A percentile compares a stretch with the other conserved stretches of the same genome.
Evolutionary conservation across 2,888 invertebrate species (phyloP).

Genomic region (Piscicola geometra): DNA sequence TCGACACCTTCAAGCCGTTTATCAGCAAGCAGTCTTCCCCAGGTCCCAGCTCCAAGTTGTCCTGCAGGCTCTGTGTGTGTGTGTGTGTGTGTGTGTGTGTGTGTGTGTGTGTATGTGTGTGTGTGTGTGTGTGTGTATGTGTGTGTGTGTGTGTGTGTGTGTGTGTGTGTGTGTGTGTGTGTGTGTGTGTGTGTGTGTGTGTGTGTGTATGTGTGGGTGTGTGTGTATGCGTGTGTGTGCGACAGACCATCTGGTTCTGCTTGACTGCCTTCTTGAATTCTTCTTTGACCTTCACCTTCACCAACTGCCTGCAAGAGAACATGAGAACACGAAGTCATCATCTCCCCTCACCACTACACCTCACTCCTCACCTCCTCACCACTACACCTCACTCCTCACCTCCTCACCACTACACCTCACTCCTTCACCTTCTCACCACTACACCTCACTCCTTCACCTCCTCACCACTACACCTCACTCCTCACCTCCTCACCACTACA

Average conservation of each 20-base stretch:
- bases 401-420: no score
- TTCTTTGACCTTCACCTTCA: constrained; percentile 66
- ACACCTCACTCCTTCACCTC: no score
- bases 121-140: constrained; percentile 7
- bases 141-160: background rate
- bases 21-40: constrained; percentile 81
- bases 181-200: no score
- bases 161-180: no score
- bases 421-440: no score
- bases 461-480: no score
- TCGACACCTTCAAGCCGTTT: constrained; percentile 87
- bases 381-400: no score
- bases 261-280: constrained; percentile 68
- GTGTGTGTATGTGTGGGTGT: no score
- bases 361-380: background rate
- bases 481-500: no score
- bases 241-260: constrained; percentile 34
- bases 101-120: constrained; percentile 16
- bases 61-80: background rate
- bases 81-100: background rate
- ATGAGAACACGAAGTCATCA: background rate
- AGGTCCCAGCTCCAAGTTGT: constrained; percentile 59
- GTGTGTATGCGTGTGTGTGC: background rate
- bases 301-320: constrained; percentile 64
- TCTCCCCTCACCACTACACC: background rate